Evolutionary conservation across 2,113 vertebrate species (phyloP), one percentile per base, ranked within the genome.

Genomic region (Sardina pilchardus): DNA sequence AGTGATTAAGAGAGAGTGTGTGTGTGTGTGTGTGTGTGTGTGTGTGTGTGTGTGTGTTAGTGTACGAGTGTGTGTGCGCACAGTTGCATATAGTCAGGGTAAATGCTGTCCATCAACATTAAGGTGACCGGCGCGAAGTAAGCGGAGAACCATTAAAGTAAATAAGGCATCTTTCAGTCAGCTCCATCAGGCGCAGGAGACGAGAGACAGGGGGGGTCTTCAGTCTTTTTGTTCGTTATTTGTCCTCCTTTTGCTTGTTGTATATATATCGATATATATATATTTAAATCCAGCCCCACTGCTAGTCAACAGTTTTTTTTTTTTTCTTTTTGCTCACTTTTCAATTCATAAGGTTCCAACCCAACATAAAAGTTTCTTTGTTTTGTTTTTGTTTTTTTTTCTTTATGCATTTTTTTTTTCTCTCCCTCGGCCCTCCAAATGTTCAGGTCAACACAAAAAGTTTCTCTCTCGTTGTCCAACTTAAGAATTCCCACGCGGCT

Each of bases 101-200:
- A 82, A 88, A 91, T 89, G 91, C 91, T 91, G 91, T 91, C 92
- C 91, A 90, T 91, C 67, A 43, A 92, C 87, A 85, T 87, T 88
- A 91, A 89, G 91, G 91, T 90, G 91, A 89, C 85, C 86, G 88
- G 91, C 92, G 89, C 90, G 88, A 90, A 85, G 90, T 87, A 93
- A 93, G 92, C 90, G 87, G 89, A 91, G 92, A 93, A 93, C 56
- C 12, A 84, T 85, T 47, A 92, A 87, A 92, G 93, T 93, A 91
- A 94, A 95, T 95, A 95, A 93, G 94, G 94, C 94, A 94, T 94
- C 94, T 93, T 93, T 93, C 91, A 94, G 92, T 83, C 81, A 92
- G 91, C 89, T 43, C 83, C 90, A 91, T 91, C 91, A 85, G 81
- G 90, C 67, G 71, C 43, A 75, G 42, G 19, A 4, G 45, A 17